Conservation (phyloP, 2,888 invertebrate genomes). For the Pammene fasciana region DNA sequence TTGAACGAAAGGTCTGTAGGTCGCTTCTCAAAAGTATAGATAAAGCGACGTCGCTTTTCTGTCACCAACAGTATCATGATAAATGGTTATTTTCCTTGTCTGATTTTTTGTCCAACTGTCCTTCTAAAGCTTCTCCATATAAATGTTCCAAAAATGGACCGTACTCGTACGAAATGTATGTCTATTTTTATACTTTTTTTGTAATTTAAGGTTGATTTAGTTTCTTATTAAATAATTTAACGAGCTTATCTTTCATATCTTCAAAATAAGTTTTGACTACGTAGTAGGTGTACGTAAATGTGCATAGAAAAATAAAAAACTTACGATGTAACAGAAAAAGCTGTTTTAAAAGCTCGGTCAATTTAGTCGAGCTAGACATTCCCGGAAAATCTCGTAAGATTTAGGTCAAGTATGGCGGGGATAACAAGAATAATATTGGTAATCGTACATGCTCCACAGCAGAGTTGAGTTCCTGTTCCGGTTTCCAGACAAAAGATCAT, state of each 20-base stretch:
- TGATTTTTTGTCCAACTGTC: constrained; percentile 43
- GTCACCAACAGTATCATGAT: constrained; percentile 47
- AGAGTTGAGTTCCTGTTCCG: background rate
- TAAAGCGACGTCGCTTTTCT: constrained; percentile 39
- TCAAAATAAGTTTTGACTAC: too few species aligned
- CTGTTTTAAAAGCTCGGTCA: constrained; percentile 12
- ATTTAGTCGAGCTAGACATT: constrained; percentile 27
- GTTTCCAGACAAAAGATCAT: constrained; percentile 13
- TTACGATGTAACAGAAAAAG: background rate
- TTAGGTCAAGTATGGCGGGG: constrained; percentile 30
- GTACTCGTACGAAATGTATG: background rate
- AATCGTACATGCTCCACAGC: constrained; percentile 14
- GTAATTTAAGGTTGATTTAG: too few species aligned
- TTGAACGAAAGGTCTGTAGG: constrained; percentile 31
- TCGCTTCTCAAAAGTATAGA: constrained; percentile 37
- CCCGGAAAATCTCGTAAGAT: constrained; percentile 21
- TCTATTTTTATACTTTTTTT: background rate
- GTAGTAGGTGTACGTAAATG: too few species aligned
- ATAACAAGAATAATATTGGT: constrained; percentile 25
- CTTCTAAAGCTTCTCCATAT: constrained; percentile 14
- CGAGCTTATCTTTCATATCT: too few species aligned
- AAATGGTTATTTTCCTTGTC: constrained; percentile 44
- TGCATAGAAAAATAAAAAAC: background rate
- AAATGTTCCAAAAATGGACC: constrained; percentile 7
- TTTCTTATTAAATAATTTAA: too few species aligned